Evolutionary conservation across 2,113 vertebrate species (phyloP).

Genomic region (Myrmecophaga tridactyla): DNA sequence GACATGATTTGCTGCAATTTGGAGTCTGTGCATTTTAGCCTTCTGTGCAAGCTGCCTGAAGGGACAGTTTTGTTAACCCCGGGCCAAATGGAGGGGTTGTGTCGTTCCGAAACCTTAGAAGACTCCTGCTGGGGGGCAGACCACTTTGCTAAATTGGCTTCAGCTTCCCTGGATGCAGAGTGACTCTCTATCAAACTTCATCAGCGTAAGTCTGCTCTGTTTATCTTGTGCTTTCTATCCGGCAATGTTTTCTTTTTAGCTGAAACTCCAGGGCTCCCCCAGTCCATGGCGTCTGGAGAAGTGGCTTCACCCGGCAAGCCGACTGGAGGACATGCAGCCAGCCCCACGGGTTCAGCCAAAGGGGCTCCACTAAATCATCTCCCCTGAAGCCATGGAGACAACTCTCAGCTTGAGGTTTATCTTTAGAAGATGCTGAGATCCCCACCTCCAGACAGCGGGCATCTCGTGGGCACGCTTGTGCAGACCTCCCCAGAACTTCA

Average conservation of each 20-base stretch:
- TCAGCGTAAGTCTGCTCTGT: conserved; percentile 62
- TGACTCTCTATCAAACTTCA: conserved; percentile 68
- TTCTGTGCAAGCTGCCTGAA: conserved; percentile 13
- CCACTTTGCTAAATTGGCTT: conserved; percentile 64
- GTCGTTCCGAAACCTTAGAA: conserved; percentile 39
- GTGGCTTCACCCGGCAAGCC: too few relatives aligned
- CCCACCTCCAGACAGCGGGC: accelerated
- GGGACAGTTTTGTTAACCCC: conserved; percentile 27
- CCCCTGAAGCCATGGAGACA: accelerated
- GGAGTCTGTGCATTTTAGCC: not conserved
- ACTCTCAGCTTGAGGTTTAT: not conserved
- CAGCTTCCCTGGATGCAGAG: conserved; percentile 47
- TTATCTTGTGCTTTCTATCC: conserved; percentile 76
- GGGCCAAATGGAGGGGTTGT: not conserved
- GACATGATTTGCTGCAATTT: accelerated
- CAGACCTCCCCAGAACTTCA: not conserved
- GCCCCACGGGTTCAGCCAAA: conserved; percentile 38
- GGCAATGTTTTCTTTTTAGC: conserved; percentile 72
- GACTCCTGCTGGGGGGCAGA: conserved; percentile 58
- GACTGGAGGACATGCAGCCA: conserved; percentile 28
- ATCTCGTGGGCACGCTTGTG: accelerated
- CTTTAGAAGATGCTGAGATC: not conserved
- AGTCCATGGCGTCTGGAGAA: not conserved
- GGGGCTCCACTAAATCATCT: not conserved
- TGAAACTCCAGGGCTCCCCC: conserved; percentile 52